Conservation (phyloP, 2,888 invertebrate species). For the Lamellibrachia columna region DNA sequence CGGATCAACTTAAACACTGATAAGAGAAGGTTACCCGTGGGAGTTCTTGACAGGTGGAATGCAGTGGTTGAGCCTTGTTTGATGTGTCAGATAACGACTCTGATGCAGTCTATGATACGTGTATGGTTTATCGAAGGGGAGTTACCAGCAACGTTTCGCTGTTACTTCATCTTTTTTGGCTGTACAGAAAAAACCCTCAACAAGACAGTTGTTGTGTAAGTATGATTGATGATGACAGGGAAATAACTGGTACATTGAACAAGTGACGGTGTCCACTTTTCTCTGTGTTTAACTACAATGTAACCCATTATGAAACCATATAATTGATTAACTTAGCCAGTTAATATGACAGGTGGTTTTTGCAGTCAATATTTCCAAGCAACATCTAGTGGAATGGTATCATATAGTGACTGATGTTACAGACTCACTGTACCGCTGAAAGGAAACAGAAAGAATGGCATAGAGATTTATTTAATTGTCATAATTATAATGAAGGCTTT, state of each 20-base stretch:
- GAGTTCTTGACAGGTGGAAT: background rate
- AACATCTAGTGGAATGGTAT: background rate
- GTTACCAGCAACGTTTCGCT: background rate
- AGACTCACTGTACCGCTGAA: background rate
- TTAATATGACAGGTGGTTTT: background rate
- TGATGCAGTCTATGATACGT: background rate
- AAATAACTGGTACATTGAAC: background rate
- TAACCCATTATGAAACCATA: background rate
- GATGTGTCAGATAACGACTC: conserved; percentile 4
- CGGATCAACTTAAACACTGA: background rate
- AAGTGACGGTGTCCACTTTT: conserved; percentile 11
- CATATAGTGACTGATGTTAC: background rate
- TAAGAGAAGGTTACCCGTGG: background rate
- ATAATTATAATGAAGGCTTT: background rate
- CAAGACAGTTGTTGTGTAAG: background rate
- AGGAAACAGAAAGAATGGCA: background rate
- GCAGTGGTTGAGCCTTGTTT: background rate
- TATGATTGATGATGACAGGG: background rate
- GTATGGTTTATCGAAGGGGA: background rate
- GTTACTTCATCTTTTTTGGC: background rate
- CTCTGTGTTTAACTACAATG: background rate
- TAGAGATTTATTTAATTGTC: background rate
- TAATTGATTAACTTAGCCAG: background rate
- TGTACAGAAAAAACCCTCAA: background rate
- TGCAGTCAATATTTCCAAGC: background rate